Evolutionary conservation across 2,888 invertebrate species (phyloP), one percentile per base, ranked within the genome.

Genomic region (Itoplectis maculator): DNA sequence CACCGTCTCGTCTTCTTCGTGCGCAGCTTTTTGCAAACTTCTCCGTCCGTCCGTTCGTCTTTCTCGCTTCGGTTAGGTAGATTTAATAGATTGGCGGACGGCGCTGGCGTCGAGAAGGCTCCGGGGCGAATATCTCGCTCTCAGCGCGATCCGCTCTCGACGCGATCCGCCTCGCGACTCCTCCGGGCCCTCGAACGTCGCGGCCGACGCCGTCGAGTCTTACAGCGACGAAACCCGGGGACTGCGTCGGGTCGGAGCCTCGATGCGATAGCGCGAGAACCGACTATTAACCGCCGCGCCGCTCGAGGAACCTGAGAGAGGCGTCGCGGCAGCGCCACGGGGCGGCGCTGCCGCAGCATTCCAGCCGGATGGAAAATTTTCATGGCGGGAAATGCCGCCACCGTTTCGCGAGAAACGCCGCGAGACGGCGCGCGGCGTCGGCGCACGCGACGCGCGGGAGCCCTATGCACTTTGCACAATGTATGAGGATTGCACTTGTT

Each of bases 31-130:
- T 72, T 68, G 49, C 40, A 70, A 72, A 68, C n/a, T 54, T 23
- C 29, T 29, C 49, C 79, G 49, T 56, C 59, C 47, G 45, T 56
- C 70, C 45, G 72, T 72, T 65, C 47, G 47, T 77, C 72, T 74
- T 74, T 51, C 69, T 69, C 77, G 45, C 74, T 78, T 70, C 78
- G 70, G 54, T 78, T 75, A 70, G 74, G 69, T 69, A 78, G 73
- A 73, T 81, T 82, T 75, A 75, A 78, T 82, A 78, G 78, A 82
- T 82, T 74, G 74, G 65, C 65, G 73, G 42, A 45, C 45, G 35
- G 66, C 13, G 23, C 47, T 73, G 72, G 61, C 72, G 72, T 73
- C 72, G 72, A 61, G 35, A 49, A 61, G 61, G 47, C 72, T 73
- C 61, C 35, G 20, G 72, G 61, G 61, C 61, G 72, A 73, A 61